Conservation (phyloP, 2,113 vertebrate genomes). For the Poecile atricapillus region DNA sequence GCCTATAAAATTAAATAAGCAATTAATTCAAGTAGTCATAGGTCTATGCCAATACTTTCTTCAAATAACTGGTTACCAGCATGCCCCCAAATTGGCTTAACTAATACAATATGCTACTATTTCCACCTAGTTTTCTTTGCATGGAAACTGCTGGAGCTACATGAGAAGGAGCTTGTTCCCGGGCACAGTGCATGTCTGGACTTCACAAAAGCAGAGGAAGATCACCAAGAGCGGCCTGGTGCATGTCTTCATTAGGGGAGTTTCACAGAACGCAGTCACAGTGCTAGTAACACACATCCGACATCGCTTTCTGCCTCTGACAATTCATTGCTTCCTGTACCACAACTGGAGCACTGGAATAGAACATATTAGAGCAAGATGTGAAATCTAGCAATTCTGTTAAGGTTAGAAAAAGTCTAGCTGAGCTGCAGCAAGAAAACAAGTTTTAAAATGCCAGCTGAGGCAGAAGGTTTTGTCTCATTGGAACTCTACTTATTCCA, state of each 20-base stretch:
- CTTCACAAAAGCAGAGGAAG: background rate
- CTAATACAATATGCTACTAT: fast-evolving
- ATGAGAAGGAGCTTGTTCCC: background rate
- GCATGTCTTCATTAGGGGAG: background rate
- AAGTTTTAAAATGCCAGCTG: slow-evolving; percentile 75
- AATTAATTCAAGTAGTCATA: background rate
- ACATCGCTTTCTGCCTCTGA: background rate
- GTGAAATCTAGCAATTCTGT: slow-evolving; percentile 48
- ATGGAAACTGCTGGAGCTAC: background rate
- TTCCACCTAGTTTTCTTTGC: background rate
- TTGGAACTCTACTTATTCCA: slow-evolving; percentile 70
- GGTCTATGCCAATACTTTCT: background rate
- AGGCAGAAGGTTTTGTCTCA: slow-evolving; percentile 74
- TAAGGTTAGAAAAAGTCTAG: slow-evolving; percentile 65
- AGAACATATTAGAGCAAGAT: slow-evolving; percentile 18
- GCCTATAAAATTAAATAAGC: background rate
- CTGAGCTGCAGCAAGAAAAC: slow-evolving; percentile 69
- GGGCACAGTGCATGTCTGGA: background rate
- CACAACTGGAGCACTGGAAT: background rate
- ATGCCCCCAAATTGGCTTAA: background rate
- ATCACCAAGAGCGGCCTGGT: background rate
- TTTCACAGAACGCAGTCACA: background rate
- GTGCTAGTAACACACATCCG: background rate
- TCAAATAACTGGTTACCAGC: background rate
- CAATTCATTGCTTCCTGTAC: background rate